Conservation (phyloP, 2,797 vertebrate species). For the Ctenopoma kingsleyae region DNA sequence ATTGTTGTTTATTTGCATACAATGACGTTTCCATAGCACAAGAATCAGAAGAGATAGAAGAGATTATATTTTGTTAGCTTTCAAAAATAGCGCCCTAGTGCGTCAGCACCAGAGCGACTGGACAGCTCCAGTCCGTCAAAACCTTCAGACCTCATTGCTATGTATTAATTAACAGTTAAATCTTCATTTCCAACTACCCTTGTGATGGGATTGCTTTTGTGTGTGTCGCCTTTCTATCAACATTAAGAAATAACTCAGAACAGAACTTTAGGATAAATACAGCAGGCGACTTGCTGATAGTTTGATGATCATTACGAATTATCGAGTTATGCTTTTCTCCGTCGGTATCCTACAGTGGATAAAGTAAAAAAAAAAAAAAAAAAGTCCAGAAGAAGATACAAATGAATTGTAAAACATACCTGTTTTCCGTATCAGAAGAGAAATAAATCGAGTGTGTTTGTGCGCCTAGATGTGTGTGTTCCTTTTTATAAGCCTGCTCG, state of each 20-base stretch:
- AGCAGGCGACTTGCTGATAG: background rate
- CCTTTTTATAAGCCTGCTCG: constrained; percentile 75
- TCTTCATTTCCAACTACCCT: background rate
- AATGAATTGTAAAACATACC: constrained; percentile 67
- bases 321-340: background rate
- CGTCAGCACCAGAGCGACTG: constrained; percentile 41
- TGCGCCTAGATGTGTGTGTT: constrained; percentile 7
- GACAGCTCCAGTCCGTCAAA: constrained; percentile 34
- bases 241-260: too few species aligned
- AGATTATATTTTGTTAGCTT: background rate
- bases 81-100: background rate
- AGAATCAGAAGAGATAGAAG: background rate
- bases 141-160: background rate
- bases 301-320: background rate
- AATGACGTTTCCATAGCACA: background rate
- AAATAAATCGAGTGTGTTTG: constrained; percentile 46
- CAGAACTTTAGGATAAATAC: background rate
- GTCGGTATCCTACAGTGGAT: background rate
- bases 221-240: too few species aligned
- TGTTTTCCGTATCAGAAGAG: constrained; percentile 58
- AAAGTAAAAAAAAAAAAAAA: too few species aligned
- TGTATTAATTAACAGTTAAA: background rate
- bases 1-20: background rate
- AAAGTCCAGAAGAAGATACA: background rate
- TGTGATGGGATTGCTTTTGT: background rate